phyloP scores from a whole-genome alignment of 2,888 invertebrate species.

The Chouioia cunea region DNA sequence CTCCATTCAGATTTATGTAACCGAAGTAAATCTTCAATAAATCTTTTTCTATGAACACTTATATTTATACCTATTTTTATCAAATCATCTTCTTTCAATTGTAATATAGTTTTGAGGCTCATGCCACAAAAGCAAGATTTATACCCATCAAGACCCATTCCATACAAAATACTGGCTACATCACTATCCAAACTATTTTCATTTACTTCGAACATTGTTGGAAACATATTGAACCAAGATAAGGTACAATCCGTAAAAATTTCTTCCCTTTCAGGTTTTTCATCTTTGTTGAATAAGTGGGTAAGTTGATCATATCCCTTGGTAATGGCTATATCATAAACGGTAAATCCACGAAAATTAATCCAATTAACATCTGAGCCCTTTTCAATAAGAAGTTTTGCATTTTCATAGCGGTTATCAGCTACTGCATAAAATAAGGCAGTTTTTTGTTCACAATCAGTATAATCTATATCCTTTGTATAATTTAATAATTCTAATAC shows the following conservation, averaged over 20 bases:
- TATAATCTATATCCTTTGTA: conserved; percentile 71
- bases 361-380: conserved; percentile 70
- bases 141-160: conserved; percentile 73
- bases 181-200: conserved; percentile 63
- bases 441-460: conserved; percentile 75
- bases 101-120: conserved; percentile 72
- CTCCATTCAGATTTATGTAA: conserved; percentile 75
- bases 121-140: conserved; percentile 70
- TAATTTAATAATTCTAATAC: conserved; percentile 72
- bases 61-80: conserved; percentile 72
- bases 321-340: conserved; percentile 71
- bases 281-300: conserved; percentile 51
- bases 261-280: conserved; percentile 41
- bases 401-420: conserved; percentile 71
- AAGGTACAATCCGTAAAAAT: conserved; percentile 9
- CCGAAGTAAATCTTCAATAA: conserved; percentile 71
- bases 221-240: conserved; percentile 72
- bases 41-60: conserved; percentile 73
- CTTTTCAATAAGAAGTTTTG: conserved; percentile 71
- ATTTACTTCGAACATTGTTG: conserved; percentile 58
- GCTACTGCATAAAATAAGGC: conserved; percentile 76
- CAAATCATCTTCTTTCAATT: conserved; percentile 73
- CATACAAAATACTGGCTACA: conserved; percentile 72
- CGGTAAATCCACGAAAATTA: conserved; percentile 71
- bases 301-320: conserved; percentile 69